A percentile compares a stretch with the other conserved stretches of the same genome.
Conservation (phyloP, 2,888 invertebrate species). For the Caradrina clavipalpis region DNA sequence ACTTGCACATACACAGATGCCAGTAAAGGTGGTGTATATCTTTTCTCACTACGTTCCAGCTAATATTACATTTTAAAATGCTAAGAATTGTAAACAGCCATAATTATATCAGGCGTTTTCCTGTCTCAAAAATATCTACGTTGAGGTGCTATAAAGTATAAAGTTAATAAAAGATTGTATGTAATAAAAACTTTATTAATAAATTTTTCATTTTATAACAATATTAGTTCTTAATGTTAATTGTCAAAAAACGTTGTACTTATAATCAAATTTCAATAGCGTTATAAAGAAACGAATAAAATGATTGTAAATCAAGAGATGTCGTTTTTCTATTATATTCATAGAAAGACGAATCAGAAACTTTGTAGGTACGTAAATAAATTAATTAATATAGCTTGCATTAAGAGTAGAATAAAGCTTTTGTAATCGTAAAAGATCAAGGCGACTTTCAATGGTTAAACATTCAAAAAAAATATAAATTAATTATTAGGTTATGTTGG, state of each 20-base stretch:
- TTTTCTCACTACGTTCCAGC: neutral
- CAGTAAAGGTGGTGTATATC: neutral
- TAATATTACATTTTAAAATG: neutral
- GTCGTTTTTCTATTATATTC: slow-evolving; percentile 35
- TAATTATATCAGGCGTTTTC: slow-evolving; percentile 5
- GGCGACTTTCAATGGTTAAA: slow-evolving; percentile 42
- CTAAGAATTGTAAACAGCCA: slow-evolving; percentile 5
- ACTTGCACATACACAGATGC: neutral
- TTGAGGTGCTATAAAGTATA: neutral
- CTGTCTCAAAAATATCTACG: slow-evolving; percentile 3
- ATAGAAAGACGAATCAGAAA: slow-evolving; percentile 59
- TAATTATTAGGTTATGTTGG: slow-evolving; percentile 47
- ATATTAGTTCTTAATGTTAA: slow-evolving; percentile 72
- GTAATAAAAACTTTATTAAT: slow-evolving; percentile 74
- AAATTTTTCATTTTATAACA: slow-evolving; percentile 71
- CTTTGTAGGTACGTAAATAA: slow-evolving; percentile 44
- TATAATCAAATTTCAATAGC: slow-evolving; percentile 46
- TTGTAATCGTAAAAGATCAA: slow-evolving; percentile 43
- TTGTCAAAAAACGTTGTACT: slow-evolving; percentile 51
- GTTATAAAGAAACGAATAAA: slow-evolving; percentile 39
- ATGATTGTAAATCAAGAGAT: slow-evolving; percentile 55
- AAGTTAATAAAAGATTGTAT: slow-evolving; percentile 19
- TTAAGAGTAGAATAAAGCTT: slow-evolving; percentile 45
- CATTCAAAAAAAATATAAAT: slow-evolving; percentile 44
- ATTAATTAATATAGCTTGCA: slow-evolving; percentile 60